Percentiles rank a stretch among this genome's conserved stretches.
These are phyloP conservation scores for Sebastes matsubarae DNA, from an alignment of 2,797 vertebrate genomes.

Conservation along the genomic window DNA sequence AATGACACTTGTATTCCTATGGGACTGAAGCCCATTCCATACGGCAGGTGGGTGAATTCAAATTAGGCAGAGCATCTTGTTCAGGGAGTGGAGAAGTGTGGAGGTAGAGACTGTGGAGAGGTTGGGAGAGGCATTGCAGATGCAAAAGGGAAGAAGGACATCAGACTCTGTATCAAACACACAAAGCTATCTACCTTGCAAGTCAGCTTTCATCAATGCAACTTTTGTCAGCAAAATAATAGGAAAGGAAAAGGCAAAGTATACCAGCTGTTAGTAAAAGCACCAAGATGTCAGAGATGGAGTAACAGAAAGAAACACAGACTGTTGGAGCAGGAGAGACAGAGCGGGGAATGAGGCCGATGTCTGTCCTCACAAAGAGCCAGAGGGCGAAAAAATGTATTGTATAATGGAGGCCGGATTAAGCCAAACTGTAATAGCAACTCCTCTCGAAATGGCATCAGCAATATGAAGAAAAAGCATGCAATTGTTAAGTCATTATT, in stretches of 20 bases:
- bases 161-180: conserved; percentile 89
- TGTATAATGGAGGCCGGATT: conserved; percentile 24
- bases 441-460: conserved; percentile 7
- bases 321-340: conserved; percentile 75
- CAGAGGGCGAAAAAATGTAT: conserved; percentile 7
- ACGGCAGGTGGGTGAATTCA: conserved; percentile 39
- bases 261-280: conserved; percentile 95
- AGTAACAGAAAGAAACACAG: conserved; percentile 83
- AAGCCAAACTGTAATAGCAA: conserved; percentile 5
- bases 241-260: conserved; percentile 94
- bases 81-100: conserved; percentile 51
- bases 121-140: conserved; percentile 55
- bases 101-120: conserved; percentile 37
- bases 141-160: conserved; percentile 78
- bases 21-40: conserved; percentile 46
- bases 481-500: conserved; percentile 15
- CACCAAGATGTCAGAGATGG: conserved; percentile 86
- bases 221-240: conserved; percentile 94
- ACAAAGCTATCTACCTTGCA: conserved; percentile 98
- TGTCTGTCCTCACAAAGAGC: conserved; percentile 39
- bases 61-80: conserved; percentile 42
- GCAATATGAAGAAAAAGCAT: conserved; percentile 26
- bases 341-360: conserved; percentile 17
- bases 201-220: conserved; percentile 99
- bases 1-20: conserved; percentile 71